phyloP scores from a whole-genome alignment of 2,797 vertebrate species.

The Pangasius djambal region DNA sequence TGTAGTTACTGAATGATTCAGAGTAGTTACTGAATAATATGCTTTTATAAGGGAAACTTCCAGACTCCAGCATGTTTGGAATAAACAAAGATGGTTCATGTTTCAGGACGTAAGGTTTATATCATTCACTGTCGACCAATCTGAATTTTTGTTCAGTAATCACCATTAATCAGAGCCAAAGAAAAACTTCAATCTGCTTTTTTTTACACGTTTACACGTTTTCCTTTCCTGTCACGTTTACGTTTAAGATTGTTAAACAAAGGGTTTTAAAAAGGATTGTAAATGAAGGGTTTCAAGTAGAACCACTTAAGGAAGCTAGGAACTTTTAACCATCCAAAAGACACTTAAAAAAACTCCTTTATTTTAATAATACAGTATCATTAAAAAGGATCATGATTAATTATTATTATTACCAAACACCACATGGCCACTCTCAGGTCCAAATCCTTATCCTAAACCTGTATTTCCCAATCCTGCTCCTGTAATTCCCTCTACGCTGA shows the following conservation, averaged over 20 bases:
- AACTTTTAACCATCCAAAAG: not conserved
- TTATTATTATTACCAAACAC: not conserved
- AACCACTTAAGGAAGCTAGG: not conserved
- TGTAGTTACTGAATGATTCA: not conserved
- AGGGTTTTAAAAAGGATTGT: not conserved
- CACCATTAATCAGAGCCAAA: not conserved
- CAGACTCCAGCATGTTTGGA: not conserved
- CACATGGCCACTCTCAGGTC: not conserved
- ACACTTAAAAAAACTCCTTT: too few species aligned
- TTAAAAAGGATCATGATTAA: slow-evolving; percentile 9
- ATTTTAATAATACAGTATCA: not conserved
- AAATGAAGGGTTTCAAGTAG: not conserved
- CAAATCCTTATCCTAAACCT: slow-evolving; percentile 5
- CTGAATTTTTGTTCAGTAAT: not conserved
- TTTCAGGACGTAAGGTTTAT: not conserved
- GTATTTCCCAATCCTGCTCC: not conserved
- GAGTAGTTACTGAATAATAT: not conserved
- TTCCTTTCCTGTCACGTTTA: not conserved
- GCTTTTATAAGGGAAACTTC: not conserved
- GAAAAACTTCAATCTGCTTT: not conserved
- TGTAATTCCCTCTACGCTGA: not conserved
- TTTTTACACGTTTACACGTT: not conserved
- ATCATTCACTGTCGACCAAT: not conserved
- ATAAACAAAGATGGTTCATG: not conserved
- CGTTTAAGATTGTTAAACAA: not conserved